Base-by-base conservation (phyloP, 2,888 invertebrate species). In the Acheta domesticus region DNA sequence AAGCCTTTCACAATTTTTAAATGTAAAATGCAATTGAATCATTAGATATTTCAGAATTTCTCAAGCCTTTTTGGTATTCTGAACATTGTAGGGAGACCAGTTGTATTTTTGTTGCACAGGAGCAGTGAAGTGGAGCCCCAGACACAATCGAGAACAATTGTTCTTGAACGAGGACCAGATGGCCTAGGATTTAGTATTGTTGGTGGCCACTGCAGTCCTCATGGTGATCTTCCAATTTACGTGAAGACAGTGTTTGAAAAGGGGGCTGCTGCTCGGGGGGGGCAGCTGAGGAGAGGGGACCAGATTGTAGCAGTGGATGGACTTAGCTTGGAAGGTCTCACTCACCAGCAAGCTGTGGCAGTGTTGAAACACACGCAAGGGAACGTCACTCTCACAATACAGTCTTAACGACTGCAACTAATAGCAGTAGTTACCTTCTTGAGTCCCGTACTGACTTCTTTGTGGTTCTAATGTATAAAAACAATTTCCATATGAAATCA, bases 141-240 rank as follows among this genome's bases (percentile, higher is more conserved):
- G 49, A 49, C 62, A 21, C 78, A 80, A 62, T 62, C 78, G 19
- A 77, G 80, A 62, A 80, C 80, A 19, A 78, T 80, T 75, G 76
- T 48, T 20, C 84, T 90, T 82, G 87, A 88, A 81, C 85, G 89
- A 76, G 89, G 89, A 21, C 84, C 86, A 21, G 89, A 89, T 79
- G 89, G 90, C 8, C 86, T 90, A 73, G 90, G 90, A 20, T 90
- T 90, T 85, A 88, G 89, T 79, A 89, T 90, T 62, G 89, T 90
- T 1, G 89, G 89, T 36, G 90, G 87, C 50, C 85, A 84, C 79
- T 88, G 87, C 78, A 88, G 88, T 81, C 88, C 89, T 8, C 88
- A 89, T 82, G 89, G 89, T 2, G 87, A 89, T 84, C 85, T 90
- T 79, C 90, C 90, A 11, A 89, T 90, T 82, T 90, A 89, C 83